These are phyloP conservation scores for Meleagris gallopavo DNA, from an alignment of 2,113 vertebrate genomes.

Conservation along the genomic window DNA sequence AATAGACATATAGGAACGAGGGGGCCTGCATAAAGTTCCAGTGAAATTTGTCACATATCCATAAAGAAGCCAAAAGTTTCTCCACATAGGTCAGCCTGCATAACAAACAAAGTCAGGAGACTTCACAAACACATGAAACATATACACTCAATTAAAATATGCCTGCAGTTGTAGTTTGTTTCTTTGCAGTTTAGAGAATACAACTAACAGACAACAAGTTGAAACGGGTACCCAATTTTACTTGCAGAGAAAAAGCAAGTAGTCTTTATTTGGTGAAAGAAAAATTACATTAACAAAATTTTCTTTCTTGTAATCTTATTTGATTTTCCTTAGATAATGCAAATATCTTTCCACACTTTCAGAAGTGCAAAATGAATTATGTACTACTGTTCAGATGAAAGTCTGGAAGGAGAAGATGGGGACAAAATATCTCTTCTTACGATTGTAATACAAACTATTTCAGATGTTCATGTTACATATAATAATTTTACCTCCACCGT, in stretches of 20 bases:
- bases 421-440: conserved; percentile 10
- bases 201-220: conserved; percentile 2
- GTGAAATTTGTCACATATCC: not conserved
- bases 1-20: not conserved
- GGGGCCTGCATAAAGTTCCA: not conserved
- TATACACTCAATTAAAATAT: not conserved
- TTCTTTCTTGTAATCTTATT: conserved; percentile 29
- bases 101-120: not conserved
- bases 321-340: conserved; percentile 57
- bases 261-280: conserved; percentile 13
- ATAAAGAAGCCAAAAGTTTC: not conserved
- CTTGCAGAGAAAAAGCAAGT: conserved; percentile 42
- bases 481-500: conserved; percentile 82
- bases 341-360: conserved; percentile 26
- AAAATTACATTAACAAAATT: conserved; percentile 59
- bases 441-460: not conserved
- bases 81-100: not conserved
- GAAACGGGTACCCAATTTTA: conserved; percentile 38
- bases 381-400: not conserved
- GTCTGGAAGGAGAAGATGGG: not conserved
- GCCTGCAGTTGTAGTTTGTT: not conserved
- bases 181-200: not conserved
- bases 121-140: not conserved
- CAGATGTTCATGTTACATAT: conserved; percentile 14
- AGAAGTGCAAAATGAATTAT: conserved; percentile 39